Conservation (phyloP, 2,888 invertebrate species). For the Tachina lurida region DNA sequence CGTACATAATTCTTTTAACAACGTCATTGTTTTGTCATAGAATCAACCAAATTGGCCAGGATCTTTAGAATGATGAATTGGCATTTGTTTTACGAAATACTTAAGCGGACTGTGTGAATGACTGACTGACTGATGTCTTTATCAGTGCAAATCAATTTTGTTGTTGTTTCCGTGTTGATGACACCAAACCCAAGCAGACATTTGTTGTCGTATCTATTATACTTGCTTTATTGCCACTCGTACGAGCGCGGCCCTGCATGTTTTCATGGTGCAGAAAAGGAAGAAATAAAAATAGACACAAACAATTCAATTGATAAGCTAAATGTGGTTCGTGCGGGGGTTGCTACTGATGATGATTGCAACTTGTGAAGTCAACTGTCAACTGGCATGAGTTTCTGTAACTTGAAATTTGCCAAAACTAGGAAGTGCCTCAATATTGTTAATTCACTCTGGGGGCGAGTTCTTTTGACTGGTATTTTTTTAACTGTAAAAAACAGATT, state of each 20-base stretch:
- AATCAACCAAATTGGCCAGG: slow-evolving; percentile 61
- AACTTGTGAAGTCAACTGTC: slow-evolving; percentile 69
- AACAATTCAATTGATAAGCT: slow-evolving; percentile 47
- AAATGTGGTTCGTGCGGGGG: slow-evolving; percentile 18
- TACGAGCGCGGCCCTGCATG: background rate
- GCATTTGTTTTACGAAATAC: slow-evolving; percentile 44
- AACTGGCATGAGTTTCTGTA: slow-evolving; percentile 70
- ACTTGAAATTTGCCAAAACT: slow-evolving; percentile 64
- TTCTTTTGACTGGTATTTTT: slow-evolving; percentile 50
- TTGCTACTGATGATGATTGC: slow-evolving; percentile 54
- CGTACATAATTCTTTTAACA: slow-evolving; percentile 16
- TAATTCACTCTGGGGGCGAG: slow-evolving; percentile 58
- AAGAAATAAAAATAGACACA: slow-evolving; percentile 50
- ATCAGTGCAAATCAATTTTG: slow-evolving; percentile 72
- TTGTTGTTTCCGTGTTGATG: slow-evolving; percentile 67
- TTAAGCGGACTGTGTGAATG: slow-evolving; percentile 23
- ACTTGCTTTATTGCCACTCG: slow-evolving; percentile 8
- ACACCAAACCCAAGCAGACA: slow-evolving; percentile 51
- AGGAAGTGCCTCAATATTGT: slow-evolving; percentile 64
- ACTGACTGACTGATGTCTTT: slow-evolving; percentile 64
- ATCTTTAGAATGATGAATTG: slow-evolving; percentile 65
- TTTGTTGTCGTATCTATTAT: slow-evolving; percentile 35
- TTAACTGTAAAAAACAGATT: slow-evolving; percentile 37
- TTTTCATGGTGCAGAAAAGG: background rate
- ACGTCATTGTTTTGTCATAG: slow-evolving; percentile 60